phyloP scores from a whole-genome alignment of 2,113 vertebrate species.

The Leuciscus idus region DNA sequence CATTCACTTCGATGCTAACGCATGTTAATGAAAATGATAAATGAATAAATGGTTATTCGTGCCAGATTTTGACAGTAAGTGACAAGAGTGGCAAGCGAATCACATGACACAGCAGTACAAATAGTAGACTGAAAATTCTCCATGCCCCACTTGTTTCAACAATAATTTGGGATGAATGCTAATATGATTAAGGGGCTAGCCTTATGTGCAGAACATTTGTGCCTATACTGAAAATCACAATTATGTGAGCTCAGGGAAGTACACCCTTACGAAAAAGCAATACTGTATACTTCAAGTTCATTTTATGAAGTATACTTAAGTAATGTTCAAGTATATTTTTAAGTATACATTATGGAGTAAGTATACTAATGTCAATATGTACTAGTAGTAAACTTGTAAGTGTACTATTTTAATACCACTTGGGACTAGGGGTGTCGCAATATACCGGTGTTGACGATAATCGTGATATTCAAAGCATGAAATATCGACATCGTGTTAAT shows the following conservation, averaged over 20 bases:
- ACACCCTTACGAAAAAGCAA: too few species aligned
- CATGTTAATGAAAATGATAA: not conserved
- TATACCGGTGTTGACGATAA: too few species aligned
- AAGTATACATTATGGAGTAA: too few species aligned
- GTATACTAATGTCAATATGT: too few species aligned
- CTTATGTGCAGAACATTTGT: not conserved
- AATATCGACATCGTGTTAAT: too few species aligned
- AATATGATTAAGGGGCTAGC: constrained; percentile 4
- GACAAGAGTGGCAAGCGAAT: not conserved
- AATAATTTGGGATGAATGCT: constrained; percentile 1
- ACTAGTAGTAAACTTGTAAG: too few species aligned
- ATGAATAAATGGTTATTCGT: not conserved
- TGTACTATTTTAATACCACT: too few species aligned
- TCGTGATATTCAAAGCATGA: too few species aligned
- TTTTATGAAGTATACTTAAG: too few species aligned
- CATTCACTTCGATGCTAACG: not conserved
- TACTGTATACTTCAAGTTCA: too few species aligned
- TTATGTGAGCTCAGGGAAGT: not conserved
- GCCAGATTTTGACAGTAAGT: constrained; percentile 4
- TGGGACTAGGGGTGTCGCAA: too few species aligned
- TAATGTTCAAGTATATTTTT: too few species aligned
- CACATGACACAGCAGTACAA: not conserved
- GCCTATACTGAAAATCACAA: not conserved
- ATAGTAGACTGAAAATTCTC: not conserved
- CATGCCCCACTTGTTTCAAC: not conserved